Evolutionary conservation across 2,888 invertebrate species (phyloP).

Genomic region (Creontiades dilutus): DNA sequence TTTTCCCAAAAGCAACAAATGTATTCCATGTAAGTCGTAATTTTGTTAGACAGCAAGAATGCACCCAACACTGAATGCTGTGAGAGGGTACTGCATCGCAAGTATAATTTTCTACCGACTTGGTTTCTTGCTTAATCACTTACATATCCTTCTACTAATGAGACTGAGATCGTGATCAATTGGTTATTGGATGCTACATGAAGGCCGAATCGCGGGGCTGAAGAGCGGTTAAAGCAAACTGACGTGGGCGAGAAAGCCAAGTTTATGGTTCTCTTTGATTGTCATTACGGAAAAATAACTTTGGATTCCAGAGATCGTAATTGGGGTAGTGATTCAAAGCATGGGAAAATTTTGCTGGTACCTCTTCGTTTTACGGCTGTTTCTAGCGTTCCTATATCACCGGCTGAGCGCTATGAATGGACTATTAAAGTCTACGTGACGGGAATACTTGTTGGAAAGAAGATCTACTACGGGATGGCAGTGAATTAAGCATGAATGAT

Average conservation of each 20-base stretch:
- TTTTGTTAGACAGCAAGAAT: too few species aligned
- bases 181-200: too few species aligned
- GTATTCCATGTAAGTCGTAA: too few species aligned
- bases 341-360: background rate
- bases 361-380: background rate
- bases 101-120: too few species aligned
- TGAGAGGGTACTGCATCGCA: too few species aligned
- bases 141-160: too few species aligned
- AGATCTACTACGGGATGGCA: background rate
- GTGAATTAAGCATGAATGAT: constrained; percentile 14
- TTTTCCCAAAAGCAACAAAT: too few species aligned
- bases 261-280: background rate
- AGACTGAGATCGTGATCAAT: too few species aligned
- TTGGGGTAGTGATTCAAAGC: background rate
- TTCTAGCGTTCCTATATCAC: background rate
- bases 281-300: background rate
- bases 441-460: background rate
- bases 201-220: too few species aligned
- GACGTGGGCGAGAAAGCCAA: background rate
- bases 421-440: constrained; percentile 4
- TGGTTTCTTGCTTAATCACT: too few species aligned
- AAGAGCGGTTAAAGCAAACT: background rate
- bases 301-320: background rate
- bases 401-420: background rate
- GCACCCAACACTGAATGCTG: too few species aligned